Base-by-base conservation (phyloP, 2,797 vertebrate genomes). In the Epinephelus awoara region DNA sequence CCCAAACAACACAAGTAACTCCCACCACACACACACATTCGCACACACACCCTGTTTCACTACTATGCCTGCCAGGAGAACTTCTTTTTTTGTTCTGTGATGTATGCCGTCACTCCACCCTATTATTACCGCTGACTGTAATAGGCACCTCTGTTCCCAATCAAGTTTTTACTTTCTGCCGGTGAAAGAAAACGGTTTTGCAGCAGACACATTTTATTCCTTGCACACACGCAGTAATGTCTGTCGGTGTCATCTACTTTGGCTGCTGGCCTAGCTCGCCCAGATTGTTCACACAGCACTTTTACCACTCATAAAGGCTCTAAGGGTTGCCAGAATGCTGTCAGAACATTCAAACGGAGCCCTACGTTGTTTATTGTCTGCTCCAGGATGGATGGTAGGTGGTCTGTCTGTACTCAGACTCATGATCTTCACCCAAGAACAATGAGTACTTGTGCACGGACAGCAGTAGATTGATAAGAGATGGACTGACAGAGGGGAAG, bases 121-220 rank as follows among this genome's bases (percentile, higher is more conserved):
- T 91, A 58, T 91, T 79, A 94, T 94, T 94, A 94, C 87, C 85
- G 77, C 87, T 86, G 90, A 89, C 92, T 89, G 86, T 93, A 93
- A 94, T 94, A 79, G 86, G 86, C 84, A 89, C 91, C 90, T 92
- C 84, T 87, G 88, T 87, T 89, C 83, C 87, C 91, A 91, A 90
- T 93, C 91, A 93, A 81, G 66, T 84, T 91, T 92, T 86, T 84
- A 90, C 90, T 93, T 92, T 93, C 79, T 82, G 88, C 66, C 29
- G 52, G 75, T 81, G 85, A 89, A 88, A 88, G 83, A 87, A 89
- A 92, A 91, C 64, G 38, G 58, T 92, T 91, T 91, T 82, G 85
- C 82, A 71, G 69, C 75, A 83, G 84, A 88, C 89, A 76, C 68
- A 64, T 88, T 90, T 87, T 70, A 85, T 83, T 72, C 62, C 75